Percentiles rank a stretch among this genome's conserved stretches.
These are phyloP conservation scores for Maccullochella peelii DNA, from an alignment of 2,113 vertebrate species.

Conservation along the genomic window DNA sequence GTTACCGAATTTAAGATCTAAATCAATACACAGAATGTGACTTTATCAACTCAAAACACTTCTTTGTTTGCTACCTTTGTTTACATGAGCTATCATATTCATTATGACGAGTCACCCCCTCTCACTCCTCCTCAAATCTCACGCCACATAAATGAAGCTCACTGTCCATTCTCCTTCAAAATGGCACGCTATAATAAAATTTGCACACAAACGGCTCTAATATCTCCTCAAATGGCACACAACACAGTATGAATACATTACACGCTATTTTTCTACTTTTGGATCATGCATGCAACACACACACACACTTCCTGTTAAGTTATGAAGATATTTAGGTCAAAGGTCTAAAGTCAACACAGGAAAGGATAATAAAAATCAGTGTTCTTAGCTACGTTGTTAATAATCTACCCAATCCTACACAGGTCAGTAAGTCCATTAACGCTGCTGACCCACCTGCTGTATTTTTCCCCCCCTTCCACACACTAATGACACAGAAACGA, in stretches of 20 bases:
- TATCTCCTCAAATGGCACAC: background rate
- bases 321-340: constrained; percentile 78
- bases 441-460: constrained; percentile 54
- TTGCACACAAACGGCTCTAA: background rate
- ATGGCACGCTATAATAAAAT: background rate
- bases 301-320: constrained; percentile 35
- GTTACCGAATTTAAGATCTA: background rate
- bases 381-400: constrained; percentile 71
- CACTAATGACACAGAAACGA: constrained; percentile 52
- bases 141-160: background rate
- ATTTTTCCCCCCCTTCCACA: background rate
- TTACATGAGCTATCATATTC: background rate
- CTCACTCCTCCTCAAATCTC: background rate
- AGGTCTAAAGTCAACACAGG: constrained; percentile 70
- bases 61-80: background rate
- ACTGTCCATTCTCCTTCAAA: background rate
- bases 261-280: background rate
- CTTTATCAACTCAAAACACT: background rate
- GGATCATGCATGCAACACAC: background rate
- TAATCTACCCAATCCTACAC: constrained; percentile 74
- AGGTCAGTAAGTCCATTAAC: constrained; percentile 72
- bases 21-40: background rate
- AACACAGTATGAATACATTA: background rate
- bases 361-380: constrained; percentile 64
- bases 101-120: background rate